Conservation (phyloP, 1,140 invertebrate genomes). For the Campodea augens region DNA sequence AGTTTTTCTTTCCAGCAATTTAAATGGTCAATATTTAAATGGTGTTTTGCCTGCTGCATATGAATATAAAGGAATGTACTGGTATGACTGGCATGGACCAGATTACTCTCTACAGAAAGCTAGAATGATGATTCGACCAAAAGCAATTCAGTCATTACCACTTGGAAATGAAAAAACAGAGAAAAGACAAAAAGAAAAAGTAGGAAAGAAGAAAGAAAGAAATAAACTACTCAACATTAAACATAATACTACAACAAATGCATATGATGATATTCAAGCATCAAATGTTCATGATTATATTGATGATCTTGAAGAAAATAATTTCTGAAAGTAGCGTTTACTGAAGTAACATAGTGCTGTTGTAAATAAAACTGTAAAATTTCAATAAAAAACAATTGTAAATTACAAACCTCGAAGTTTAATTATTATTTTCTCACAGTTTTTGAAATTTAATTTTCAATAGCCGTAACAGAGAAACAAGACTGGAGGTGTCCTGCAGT, state of each 20-base stretch:
- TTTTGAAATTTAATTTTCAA: too few relatives aligned
- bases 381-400: too few relatives aligned
- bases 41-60: conserved; percentile 28
- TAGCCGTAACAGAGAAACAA: too few relatives aligned
- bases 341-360: too few relatives aligned
- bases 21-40: conserved; percentile 36
- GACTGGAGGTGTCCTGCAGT: too few relatives aligned
- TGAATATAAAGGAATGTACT: conserved; percentile 35
- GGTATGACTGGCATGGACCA: conserved; percentile 36
- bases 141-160: conserved; percentile 12
- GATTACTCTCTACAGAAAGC: conserved; percentile 30
- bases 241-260: too few relatives aligned
- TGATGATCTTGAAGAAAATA: conserved; percentile 2
- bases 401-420: too few relatives aligned
- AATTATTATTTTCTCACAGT: too few relatives aligned
- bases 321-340: conserved; percentile 16
- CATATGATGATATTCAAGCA: too few relatives aligned
- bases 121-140: conserved; percentile 34
- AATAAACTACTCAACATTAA: too few relatives aligned
- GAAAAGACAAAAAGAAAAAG: conserved; percentile 7
- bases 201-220: conserved; percentile 8
- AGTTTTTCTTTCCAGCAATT: conserved; percentile 24
- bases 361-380: too few relatives aligned
- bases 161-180: conserved; percentile 1
- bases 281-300: too few relatives aligned